Evolutionary conservation across 2,888 invertebrate species (phyloP).

Genomic region (Entomobrya multifasciata): DNA sequence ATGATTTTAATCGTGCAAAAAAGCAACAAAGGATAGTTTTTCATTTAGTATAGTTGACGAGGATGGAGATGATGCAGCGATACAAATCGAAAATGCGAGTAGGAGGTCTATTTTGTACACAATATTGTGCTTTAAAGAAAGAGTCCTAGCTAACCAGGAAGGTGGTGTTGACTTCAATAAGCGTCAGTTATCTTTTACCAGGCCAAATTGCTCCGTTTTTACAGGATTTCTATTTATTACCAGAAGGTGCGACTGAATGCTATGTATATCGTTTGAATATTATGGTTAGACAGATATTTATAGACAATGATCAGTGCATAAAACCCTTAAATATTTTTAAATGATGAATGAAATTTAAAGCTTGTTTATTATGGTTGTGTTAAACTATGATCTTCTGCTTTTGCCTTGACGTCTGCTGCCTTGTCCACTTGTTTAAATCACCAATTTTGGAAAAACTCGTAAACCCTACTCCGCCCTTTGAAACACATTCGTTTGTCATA

Average conservation of each 20-base stretch:
- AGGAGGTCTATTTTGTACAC: constrained; percentile 61
- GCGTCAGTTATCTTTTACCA: no score
- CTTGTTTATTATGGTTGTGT: background rate
- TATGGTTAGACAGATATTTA: constrained; percentile 7
- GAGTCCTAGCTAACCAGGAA: no score
- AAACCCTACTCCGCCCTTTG: constrained; percentile 29
- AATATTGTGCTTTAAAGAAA: no score
- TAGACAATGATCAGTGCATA: background rate
- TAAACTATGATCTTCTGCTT: background rate
- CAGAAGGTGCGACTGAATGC: background rate
- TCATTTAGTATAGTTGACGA: constrained; percentile 2
- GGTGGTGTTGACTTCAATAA: background rate
- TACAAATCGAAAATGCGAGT: constrained; percentile 63
- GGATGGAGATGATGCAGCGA: constrained; percentile 33
- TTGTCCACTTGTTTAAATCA: constrained; percentile 39
- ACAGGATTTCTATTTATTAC: constrained; percentile 24
- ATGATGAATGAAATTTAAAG: constrained; percentile 33
- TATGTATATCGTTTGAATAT: background rate
- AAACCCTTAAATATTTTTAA: no score
- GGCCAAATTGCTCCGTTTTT: constrained; percentile 38
- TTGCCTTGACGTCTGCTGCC: constrained; percentile 15
- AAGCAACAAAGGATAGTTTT: background rate
- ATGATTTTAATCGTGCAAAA: no score
- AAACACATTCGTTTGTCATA: background rate
- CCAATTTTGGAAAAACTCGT: constrained; percentile 42